Evolutionary conservation across 2,113 vertebrate species (phyloP).

Genomic region (Pangasianodon gigas): DNA sequence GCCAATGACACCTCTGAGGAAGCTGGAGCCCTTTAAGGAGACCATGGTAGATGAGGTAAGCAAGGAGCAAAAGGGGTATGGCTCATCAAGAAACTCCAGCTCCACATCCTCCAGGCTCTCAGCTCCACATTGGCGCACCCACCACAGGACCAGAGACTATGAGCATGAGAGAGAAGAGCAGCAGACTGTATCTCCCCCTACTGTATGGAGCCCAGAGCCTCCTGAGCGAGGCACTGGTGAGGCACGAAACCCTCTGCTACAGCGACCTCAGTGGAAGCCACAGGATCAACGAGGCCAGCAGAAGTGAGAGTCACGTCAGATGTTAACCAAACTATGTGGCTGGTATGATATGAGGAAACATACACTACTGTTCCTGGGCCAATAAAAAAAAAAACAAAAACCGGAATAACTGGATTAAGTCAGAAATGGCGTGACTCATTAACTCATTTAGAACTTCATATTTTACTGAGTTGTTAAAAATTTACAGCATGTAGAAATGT

Average conservation of each 20-base stretch:
- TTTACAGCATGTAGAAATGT: background rate
- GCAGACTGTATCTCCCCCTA: conserved; percentile 6
- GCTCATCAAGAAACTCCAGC: conserved; percentile 52
- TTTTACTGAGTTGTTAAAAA: background rate
- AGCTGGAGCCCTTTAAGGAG: conserved; percentile 63
- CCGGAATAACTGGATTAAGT: background rate
- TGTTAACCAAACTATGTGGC: conserved; percentile 40
- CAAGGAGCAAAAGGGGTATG: background rate
- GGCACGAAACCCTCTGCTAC: conserved; percentile 62
- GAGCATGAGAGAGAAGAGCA: conserved; percentile 32
- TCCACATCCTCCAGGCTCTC: conserved; percentile 34
- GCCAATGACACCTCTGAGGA: conserved; percentile 62
- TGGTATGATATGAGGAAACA: background rate
- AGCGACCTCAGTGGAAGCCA: conserved; percentile 63
- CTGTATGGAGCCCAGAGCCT: conserved; percentile 60
- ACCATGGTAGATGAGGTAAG: conserved; percentile 53
- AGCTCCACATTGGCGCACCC: conserved; percentile 14
- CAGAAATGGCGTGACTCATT: background rate
- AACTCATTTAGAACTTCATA: background rate
- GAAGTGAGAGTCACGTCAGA: background rate
- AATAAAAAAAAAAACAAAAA: background rate
- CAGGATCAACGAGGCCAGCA: conserved; percentile 30
- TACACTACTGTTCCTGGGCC: background rate
- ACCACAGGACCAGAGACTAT: conserved; percentile 14
- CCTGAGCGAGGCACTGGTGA: conserved; percentile 24